These are phyloP conservation scores for Tachypleus tridentatus DNA, from an alignment of 1,140 invertebrate genomes.

Conservation along the genomic window DNA sequence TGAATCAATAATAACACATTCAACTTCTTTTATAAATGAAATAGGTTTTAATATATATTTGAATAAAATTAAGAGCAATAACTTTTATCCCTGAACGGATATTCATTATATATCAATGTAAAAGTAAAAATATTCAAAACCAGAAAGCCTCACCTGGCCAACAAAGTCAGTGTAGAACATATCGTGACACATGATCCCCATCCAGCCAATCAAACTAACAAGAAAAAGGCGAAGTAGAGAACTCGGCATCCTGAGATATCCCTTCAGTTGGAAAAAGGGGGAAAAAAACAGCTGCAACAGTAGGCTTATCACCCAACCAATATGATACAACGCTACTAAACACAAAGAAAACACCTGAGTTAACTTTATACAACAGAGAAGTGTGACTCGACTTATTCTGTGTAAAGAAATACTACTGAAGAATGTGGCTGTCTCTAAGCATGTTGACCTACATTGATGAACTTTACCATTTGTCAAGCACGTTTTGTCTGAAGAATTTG, in stretches of 20 bases:
- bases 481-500: background rate
- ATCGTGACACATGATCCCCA: constrained; percentile 38
- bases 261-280: background rate
- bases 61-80: too few relatives aligned
- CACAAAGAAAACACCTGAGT: too few relatives aligned
- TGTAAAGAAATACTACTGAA: background rate
- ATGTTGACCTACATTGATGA: background rate
- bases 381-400: background rate
- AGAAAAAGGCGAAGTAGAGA: constrained; percentile 33
- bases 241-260: constrained; percentile 27
- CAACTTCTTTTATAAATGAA: too few relatives aligned
- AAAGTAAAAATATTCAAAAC: too few relatives aligned
- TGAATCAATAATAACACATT: too few relatives aligned
- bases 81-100: too few relatives aligned
- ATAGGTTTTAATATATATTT: too few relatives aligned
- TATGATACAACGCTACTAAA: too few relatives aligned
- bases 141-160: constrained; percentile 28
- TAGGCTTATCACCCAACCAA: too few relatives aligned
- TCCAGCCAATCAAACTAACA: constrained; percentile 29
- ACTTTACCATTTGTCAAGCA: background rate
- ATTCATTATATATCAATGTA: too few relatives aligned
- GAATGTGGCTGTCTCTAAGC: background rate
- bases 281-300: too few relatives aligned
- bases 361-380: background rate
- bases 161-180: constrained; percentile 43